A percentile compares a stretch with the other conserved stretches of the same genome.
Evolutionary conservation across 2,888 invertebrate genomes (phyloP).

Genomic region (Agrilus biguttatus): DNA sequence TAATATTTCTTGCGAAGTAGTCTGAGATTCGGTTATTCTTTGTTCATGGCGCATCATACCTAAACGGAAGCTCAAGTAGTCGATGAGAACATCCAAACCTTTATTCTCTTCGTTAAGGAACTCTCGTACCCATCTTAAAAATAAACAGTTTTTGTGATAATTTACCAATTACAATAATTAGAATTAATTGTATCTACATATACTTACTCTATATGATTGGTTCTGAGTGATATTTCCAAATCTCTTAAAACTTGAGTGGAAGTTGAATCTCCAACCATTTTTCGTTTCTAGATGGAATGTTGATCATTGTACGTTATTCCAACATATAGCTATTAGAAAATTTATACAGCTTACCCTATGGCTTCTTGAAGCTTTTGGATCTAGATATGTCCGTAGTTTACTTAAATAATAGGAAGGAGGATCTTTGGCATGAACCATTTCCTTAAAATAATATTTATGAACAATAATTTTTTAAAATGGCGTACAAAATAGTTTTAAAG

Average conservation of each 20-base stretch:
- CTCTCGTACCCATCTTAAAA: conserved; percentile 89
- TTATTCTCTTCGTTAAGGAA: conserved; percentile 93
- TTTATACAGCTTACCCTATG: conserved; percentile 59
- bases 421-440: conserved; percentile 96
- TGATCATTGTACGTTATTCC: no score
- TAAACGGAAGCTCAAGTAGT: conserved; percentile 89
- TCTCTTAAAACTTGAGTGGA: conserved; percentile 97
- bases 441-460: conserved; percentile 41
- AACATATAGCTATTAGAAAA: background rate
- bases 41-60: conserved; percentile 91
- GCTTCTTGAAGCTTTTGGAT: conserved; percentile 90
- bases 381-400: conserved; percentile 88
- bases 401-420: conserved; percentile 93
- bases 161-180: background rate
- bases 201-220: conserved; percentile 96
- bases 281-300: conserved; percentile 74
- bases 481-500: no score
- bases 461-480: no score
- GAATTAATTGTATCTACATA: background rate
- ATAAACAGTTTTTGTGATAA: conserved; percentile 1
- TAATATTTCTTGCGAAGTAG: conserved; percentile 63
- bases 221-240: conserved; percentile 94
- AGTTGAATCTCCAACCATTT: conserved; percentile 92
- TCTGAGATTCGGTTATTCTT: conserved; percentile 59
- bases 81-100: conserved; percentile 91